Conservation (phyloP, 2,888 invertebrate genomes). For the Tethea ocularis region DNA sequence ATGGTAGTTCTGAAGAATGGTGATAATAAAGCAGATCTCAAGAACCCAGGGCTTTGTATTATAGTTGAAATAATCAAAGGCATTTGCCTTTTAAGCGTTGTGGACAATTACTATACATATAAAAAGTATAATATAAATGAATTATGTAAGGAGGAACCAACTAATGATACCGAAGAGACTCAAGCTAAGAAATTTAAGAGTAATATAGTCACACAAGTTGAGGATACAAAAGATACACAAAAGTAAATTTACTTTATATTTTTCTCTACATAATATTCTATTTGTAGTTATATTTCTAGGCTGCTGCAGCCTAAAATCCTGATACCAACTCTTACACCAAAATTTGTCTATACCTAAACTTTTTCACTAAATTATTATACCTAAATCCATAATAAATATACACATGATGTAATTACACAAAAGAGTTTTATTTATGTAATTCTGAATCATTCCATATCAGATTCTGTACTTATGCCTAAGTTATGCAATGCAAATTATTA, state of each 20-base stretch:
- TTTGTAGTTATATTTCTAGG: constrained; percentile 60
- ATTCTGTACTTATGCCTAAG: not conserved
- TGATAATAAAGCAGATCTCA: constrained; percentile 90
- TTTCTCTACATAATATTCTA: constrained; percentile 45
- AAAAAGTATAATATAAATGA: constrained; percentile 94
- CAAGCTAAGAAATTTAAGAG: constrained; percentile 76
- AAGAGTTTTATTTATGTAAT: constrained; percentile 19
- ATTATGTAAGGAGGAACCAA: constrained; percentile 72
- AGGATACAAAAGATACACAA: constrained; percentile 54
- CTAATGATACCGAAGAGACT: constrained; percentile 66
- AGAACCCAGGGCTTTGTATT: constrained; percentile 89
- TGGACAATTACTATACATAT: constrained; percentile 90
- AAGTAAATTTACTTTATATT: constrained; percentile 47
- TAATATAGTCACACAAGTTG: constrained; percentile 43
- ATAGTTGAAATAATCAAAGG: constrained; percentile 93
- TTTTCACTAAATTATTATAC: constrained; percentile 54
- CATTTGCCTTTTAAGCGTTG: constrained; percentile 90
- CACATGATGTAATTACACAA: constrained; percentile 32
- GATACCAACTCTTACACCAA: constrained; percentile 74
- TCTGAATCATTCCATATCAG: too few relatives aligned
- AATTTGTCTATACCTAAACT: constrained; percentile 55
- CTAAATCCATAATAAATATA: constrained; percentile 42
- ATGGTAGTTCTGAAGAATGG: constrained; percentile 87
- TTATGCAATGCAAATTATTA: constrained; percentile 12
- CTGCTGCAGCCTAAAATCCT: constrained; percentile 61